These are phyloP conservation scores for Probosciger aterrimus DNA, from an alignment of 2,113 vertebrate genomes.

Conservation along the genomic window DNA sequence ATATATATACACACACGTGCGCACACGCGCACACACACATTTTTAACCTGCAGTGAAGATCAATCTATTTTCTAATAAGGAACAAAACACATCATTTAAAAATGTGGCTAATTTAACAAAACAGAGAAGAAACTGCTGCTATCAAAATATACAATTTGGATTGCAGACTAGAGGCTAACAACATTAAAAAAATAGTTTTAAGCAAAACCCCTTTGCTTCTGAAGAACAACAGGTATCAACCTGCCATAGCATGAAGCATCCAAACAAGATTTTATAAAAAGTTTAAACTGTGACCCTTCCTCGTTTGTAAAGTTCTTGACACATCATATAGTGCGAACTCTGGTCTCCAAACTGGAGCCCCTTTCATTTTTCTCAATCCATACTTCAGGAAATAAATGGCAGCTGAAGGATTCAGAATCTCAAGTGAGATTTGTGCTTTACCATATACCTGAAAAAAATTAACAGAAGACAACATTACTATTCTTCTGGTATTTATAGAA, in stretches of 20 bases:
- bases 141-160: slow-evolving; percentile 89
- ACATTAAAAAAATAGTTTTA: slow-evolving; percentile 85
- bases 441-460: slow-evolving; percentile 88
- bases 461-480: not conserved
- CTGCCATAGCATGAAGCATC: slow-evolving; percentile 71
- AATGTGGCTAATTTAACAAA: slow-evolving; percentile 80
- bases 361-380: slow-evolving; percentile 71
- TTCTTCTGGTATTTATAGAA: not conserved
- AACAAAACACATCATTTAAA: slow-evolving; percentile 72
- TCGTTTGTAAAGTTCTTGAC: slow-evolving; percentile 71
- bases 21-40: slow-evolving; percentile 46
- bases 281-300: slow-evolving; percentile 67
- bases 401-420: slow-evolving; percentile 85
- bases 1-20: slow-evolving; percentile 35
- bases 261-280: slow-evolving; percentile 74
- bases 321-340: slow-evolving; percentile 62
- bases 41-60: slow-evolving; percentile 63
- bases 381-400: slow-evolving; percentile 68
- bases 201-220: slow-evolving; percentile 79
- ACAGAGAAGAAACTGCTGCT: slow-evolving; percentile 79
- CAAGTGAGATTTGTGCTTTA: slow-evolving; percentile 98
- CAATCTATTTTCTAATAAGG: slow-evolving; percentile 68
- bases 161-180: slow-evolving; percentile 82
- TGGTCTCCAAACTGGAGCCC: slow-evolving; percentile 64
- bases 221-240: slow-evolving; percentile 69